Percentiles rank a stretch among this genome's conserved stretches.
These are phyloP conservation scores for Entosphenus tridentatus DNA, from an alignment of 2,113 vertebrate species.

Conservation along the genomic window DNA sequence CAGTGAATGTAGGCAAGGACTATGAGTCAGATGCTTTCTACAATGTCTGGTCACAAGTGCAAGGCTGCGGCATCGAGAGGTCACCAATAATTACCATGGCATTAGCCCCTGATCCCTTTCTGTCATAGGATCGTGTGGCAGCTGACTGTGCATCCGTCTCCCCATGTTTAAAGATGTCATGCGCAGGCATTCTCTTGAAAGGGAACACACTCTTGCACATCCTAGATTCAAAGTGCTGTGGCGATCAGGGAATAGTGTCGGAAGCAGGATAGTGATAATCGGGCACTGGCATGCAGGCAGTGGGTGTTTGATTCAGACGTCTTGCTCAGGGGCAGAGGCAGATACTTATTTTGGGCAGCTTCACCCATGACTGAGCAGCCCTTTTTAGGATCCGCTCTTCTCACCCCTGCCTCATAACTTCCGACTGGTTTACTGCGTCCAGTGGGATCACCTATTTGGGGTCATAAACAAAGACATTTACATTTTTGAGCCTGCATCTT, in stretches of 20 bases:
- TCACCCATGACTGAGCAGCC: constrained; percentile 2
- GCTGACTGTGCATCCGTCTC: constrained; percentile 5
- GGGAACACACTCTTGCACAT: background rate
- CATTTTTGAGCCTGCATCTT: background rate
- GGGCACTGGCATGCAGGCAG: background rate
- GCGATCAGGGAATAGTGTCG: background rate
- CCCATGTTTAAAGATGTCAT: background rate
- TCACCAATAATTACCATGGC: constrained; percentile 5
- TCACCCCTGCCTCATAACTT: background rate
- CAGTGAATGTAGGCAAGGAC: too few relatives aligned
- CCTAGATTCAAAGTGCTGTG: background rate
- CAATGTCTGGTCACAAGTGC: too few relatives aligned
- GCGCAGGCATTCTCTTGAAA: background rate
- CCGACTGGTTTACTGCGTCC: background rate
- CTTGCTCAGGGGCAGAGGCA: background rate
- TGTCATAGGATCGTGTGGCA: background rate
- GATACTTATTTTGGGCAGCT: background rate
- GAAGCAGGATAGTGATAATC: background rate
- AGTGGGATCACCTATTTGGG: background rate
- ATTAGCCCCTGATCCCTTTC: background rate
- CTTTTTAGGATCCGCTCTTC: background rate
- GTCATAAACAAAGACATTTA: background rate
- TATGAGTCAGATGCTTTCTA: too few relatives aligned
- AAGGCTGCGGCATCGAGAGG: constrained; percentile 10
- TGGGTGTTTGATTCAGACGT: constrained; percentile 2